Evolutionary conservation across 2,113 vertebrate species (phyloP).

Genomic region (Microcebus ravelobensis): DNA sequence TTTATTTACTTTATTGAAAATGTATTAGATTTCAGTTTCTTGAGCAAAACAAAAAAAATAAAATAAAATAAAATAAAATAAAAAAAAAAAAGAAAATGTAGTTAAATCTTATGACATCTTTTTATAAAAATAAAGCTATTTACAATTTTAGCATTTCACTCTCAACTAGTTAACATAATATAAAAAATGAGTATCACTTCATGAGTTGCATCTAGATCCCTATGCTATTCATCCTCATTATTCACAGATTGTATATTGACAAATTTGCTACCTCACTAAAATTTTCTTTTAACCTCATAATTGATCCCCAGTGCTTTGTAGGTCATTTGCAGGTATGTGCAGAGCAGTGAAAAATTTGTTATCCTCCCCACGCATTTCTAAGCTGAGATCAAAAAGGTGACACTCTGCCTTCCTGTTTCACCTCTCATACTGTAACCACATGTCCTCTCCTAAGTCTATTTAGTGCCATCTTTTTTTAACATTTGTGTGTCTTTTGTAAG

Average conservation of each 20-base stretch:
- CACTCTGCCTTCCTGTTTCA: neutral
- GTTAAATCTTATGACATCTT: neutral
- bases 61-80: too few species aligned
- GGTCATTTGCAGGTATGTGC: neutral
- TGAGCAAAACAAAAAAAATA: too few species aligned
- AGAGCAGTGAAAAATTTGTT: neutral
- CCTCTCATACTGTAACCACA: neutral
- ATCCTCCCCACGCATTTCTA: fast-evolving
- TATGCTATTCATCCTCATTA: neutral
- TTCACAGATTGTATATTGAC: neutral
- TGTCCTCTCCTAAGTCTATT: neutral
- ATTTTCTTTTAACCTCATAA: neutral
- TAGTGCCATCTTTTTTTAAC: too few species aligned
- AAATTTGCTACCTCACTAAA: neutral
- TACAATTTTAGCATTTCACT: neutral
- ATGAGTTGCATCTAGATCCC: neutral
- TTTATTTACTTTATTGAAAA: neutral
- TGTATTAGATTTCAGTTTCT: too few species aligned
- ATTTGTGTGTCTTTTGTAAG: neutral
- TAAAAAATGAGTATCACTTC: neutral
- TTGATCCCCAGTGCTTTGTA: fast-evolving
- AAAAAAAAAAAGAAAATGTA: too few species aligned
- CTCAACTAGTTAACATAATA: neutral
- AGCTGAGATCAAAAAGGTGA: neutral
- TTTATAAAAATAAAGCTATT: neutral